Evolutionary conservation across 2,797 vertebrate genomes (phyloP), one percentile per base, ranked within the genome.

Genomic region (Dendrocincla fuliginosa): DNA sequence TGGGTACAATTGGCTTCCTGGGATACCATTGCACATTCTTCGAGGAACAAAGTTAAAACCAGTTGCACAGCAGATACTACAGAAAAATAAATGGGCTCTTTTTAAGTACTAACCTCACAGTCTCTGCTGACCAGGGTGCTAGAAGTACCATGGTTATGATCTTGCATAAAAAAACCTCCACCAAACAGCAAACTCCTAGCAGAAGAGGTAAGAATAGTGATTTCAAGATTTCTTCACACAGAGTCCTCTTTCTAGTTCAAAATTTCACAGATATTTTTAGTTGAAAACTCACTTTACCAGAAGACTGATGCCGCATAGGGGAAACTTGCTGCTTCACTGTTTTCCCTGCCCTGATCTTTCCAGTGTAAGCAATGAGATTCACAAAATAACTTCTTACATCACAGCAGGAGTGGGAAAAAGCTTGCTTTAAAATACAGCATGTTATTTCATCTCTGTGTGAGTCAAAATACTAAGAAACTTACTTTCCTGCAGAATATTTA

Each of bases 371-470:
- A 85, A 68, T 0, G 0, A 89, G 75, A 42, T 63, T 87, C 88
- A 82, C 41, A 53, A 94, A 93, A 71, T 30, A 89, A 33, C 47
- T 84, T 84, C 73, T 86, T 67, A 22, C 19, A 64, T 49, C 78
- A 68, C 84, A 92, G 76, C 78, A 89, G 92, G 89, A 87, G 64
- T 14, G 23, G 5, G 46, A 11, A 55, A 84, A 90, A 50, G 3
- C 35, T 92, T 71, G 18, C 39, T 93, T 84, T 85, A 77, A 95
- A 96, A 94, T 89, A 32, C 57, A 91, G 13, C 20, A 20, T 74
- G 52, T 56, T n/a, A 65, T 77, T 78, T 65, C 33, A 46, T 75
- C 84, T 87, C 84, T 5, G 5, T 42, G 52, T 87, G 92, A 94
- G 41, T 42, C 63, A 81, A 81, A 75, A 81, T 84, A 69, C 18